Evolutionary conservation across 2,113 vertebrate species (phyloP), one percentile per base, ranked within the genome.

Genomic region (Clarias batrachus): DNA sequence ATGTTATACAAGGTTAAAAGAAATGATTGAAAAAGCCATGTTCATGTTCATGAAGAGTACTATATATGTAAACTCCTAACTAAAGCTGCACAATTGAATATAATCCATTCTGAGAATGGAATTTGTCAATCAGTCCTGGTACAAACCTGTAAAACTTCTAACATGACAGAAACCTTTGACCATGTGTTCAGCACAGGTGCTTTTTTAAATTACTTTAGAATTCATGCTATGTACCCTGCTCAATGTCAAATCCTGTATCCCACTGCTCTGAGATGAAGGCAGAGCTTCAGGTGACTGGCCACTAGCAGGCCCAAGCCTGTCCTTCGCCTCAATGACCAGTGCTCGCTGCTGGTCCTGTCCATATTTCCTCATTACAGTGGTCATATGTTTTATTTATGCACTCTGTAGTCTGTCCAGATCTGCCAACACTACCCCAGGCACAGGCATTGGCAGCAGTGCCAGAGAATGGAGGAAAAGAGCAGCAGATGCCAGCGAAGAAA

Each of bases 311-410:
- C 37, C 86, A 77, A 19, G 66, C 60, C 86, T 83, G 80, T 77
- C 86, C 86, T 87, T 87, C 33, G 86, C 81, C 71, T 83, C 81
- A 78, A 83, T 78, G 86, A 87, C 86, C 86, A 83, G 62, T 77
- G 60, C 81, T 87, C 63, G 54, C 90, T 84, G 85, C 85, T 94
- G 92, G 92, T 91, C 91, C 90, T 63, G 89, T 87, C 85, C 87
- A 90, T 92, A 89, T 92, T 92, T 93, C 89, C 92, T 94, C 93
- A 95, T 94, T 94, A 94, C 92, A 78, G 90, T 89, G 90, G 89
- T 95, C 93, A 93, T 94, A 94, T 93, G 94, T 94, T 95, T 95
- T 94, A 95, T 95, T 95, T 94, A 95, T 93, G 92, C 93, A 33
- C 92, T 95, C 93, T 95, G 93, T 94, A 94, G 93, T 91, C 91